phyloP scores from a whole-genome alignment of 2,797 vertebrate genomes.

The Coranthus polyacanthus region DNA sequence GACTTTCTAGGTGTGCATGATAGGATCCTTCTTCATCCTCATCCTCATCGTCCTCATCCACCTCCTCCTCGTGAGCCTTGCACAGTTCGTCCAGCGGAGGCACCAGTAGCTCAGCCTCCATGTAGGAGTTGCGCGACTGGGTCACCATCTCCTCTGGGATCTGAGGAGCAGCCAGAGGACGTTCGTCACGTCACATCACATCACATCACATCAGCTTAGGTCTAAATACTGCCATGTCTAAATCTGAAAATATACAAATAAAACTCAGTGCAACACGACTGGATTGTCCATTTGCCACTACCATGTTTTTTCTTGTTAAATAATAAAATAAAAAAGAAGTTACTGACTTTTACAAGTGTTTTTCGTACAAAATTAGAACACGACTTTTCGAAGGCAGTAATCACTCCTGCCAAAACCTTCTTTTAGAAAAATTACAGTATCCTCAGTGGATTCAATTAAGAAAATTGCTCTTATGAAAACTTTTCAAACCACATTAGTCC shows the following conservation, averaged over 20 bases:
- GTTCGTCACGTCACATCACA: conserved; percentile 13
- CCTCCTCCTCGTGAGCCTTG: conserved; percentile 86
- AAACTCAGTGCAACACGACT: not conserved
- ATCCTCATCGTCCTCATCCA: conserved; percentile 71
- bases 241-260: conserved; percentile 13
- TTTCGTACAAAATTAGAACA: not conserved
- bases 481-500: not conserved
- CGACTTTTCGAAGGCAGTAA: not conserved
- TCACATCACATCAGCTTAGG: conserved; percentile 19
- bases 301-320: too few species aligned
- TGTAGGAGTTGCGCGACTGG: conserved; percentile 91
- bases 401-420: not conserved
- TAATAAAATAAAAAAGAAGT: too few species aligned
- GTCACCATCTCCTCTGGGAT: conserved; percentile 91
- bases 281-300: not conserved
- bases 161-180: conserved; percentile 72
- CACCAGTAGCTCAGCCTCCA: conserved; percentile 88
- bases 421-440: conserved; percentile 2
- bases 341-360: not conserved
- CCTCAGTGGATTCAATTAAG: not conserved
- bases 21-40: conserved; percentile 85
- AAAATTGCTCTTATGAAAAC: conserved; percentile 13
- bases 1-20: conserved; percentile 86
- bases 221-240: not conserved
- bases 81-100: conserved; percentile 90